These are phyloP conservation scores for Sesamia inferens DNA, from an alignment of 2,888 invertebrate species.

Conservation along the genomic window DNA sequence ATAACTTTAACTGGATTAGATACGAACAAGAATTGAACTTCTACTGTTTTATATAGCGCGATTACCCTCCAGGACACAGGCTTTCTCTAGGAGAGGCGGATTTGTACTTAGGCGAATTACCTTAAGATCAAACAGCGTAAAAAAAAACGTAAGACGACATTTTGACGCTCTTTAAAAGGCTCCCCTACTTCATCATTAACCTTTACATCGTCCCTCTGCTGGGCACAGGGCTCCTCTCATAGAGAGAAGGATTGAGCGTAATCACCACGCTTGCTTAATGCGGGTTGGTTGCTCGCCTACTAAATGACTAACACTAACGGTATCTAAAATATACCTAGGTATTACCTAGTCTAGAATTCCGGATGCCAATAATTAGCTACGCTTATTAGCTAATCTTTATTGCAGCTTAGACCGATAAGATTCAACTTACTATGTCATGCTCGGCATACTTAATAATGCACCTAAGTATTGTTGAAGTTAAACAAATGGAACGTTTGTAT, in stretches of 20 bases:
- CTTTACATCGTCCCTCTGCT: too few relatives aligned
- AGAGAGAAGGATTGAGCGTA: too few relatives aligned
- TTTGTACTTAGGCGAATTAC: neutral
- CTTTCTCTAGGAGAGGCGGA: neutral
- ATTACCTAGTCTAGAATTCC: conserved; percentile 8
- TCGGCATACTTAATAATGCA: neutral
- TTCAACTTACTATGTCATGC: neutral
- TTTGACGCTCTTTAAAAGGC: neutral
- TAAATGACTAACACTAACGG: neutral
- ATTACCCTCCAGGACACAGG: neutral
- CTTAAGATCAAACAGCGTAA: neutral
- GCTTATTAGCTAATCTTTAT: conserved; percentile 28
- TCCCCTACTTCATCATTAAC: too few relatives aligned
- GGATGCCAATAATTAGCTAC: neutral
- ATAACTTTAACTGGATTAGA: too few relatives aligned
- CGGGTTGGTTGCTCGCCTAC: too few relatives aligned
- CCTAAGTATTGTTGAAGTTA: neutral
- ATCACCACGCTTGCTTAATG: too few relatives aligned
- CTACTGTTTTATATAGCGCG: too few relatives aligned
- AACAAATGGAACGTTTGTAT: conserved; percentile 11
- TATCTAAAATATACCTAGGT: neutral
- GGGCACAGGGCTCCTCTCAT: too few relatives aligned
- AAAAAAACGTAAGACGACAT: neutral
- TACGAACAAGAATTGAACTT: too few relatives aligned
- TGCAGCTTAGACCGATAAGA: conserved; percentile 14